Evolutionary conservation across 2,888 invertebrate genomes (phyloP), one percentile per base, ranked within the genome.

Genomic region (Altica lythri): DNA sequence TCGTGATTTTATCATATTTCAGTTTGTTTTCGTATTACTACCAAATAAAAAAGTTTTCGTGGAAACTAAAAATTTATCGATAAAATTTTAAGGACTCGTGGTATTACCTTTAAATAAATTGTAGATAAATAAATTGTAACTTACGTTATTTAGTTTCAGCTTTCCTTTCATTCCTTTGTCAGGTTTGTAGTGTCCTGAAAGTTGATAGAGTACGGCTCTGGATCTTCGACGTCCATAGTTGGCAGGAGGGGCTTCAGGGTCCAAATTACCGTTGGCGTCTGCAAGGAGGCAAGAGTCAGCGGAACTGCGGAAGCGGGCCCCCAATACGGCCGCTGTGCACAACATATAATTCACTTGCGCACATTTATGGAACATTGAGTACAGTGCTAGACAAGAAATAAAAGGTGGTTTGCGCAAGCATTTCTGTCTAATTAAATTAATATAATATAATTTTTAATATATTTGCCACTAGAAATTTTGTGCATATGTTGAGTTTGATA

Each of bases 171-270:
- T 87, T 3, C 40, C 40, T 76, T 92, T 92, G 78, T 94, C 94
- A 73, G 92, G 93, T 77, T 92, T 94, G 80, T 95, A 96, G 79
- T 95, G 95, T 61, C 96, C 96, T 67, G 95, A 95, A 69, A 96
- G 85, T 80, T 96, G 95, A 80, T 96, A 96, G 60, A 96, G 86
- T 55, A 96, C 95, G 34, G 96, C 96, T 73, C 96, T 83, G 75
- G 95, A 95, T 71, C 96, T 84, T 72, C 96, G 83, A 65, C 95
- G 81, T 68, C 92, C 93, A 81, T 94, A 94, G 81, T 93, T 93
- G 71, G 90, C 86, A 68, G 90, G 88, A 66, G 90, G 89, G 16
- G 83, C 82, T 62, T 83, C 84, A 32, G 86, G 84, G 76, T 90
- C 63, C 78, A 90, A 75, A 75, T 85, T 83, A 51, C 88, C 90